Evolutionary conservation across 2,113 vertebrate species (phyloP).

Genomic region (Jaculus jaculus): DNA sequence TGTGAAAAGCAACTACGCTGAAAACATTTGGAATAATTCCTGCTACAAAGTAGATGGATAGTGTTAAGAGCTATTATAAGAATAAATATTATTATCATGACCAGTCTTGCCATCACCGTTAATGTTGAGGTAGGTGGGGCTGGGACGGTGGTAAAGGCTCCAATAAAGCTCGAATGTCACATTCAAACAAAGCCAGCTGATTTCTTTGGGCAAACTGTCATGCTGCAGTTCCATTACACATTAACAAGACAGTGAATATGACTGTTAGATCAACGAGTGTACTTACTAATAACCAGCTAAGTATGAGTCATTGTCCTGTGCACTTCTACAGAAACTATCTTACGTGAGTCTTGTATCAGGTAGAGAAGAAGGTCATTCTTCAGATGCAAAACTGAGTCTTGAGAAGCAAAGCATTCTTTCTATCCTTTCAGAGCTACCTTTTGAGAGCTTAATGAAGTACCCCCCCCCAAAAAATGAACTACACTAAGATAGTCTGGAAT

Average conservation of each 20-base stretch:
- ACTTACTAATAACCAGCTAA: neutral
- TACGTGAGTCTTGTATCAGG: neutral
- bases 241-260: neutral
- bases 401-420: neutral
- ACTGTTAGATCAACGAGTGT: neutral
- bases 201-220: neutral
- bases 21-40: slow-evolving; percentile 30
- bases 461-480: neutral
- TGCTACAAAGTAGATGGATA: neutral
- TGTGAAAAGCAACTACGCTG: neutral
- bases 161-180: neutral
- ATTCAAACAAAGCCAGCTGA: neutral
- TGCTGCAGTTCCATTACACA: neutral
- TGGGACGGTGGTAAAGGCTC: neutral
- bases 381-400: neutral
- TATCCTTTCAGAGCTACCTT: neutral
- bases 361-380: neutral
- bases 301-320: neutral
- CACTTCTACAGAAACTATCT: neutral
- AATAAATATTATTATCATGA: neutral
- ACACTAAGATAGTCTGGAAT: neutral
- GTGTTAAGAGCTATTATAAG: neutral
- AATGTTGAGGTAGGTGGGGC: neutral
- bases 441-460: neutral
- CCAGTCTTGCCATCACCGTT: neutral